Evolutionary conservation across 2,888 invertebrate species (phyloP).

Genomic region (Halictus quadricinctus): DNA sequence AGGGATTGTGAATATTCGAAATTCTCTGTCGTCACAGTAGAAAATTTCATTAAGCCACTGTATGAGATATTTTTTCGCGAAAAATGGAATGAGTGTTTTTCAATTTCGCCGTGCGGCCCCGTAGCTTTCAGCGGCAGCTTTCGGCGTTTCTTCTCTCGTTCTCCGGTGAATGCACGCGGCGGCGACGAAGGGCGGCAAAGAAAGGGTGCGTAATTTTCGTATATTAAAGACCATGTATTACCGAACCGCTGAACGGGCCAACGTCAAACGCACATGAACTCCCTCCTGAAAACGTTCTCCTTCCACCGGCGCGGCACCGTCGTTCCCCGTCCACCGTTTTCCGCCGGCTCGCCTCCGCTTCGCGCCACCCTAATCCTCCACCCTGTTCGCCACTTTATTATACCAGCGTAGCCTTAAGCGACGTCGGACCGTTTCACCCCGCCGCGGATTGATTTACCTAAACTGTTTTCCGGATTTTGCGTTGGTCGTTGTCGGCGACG

Average conservation of each 20-base stretch:
- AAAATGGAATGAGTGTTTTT: not conserved
- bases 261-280: constrained; percentile 77
- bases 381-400: constrained; percentile 68
- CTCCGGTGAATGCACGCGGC: not conserved
- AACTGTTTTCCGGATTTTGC: constrained; percentile 77
- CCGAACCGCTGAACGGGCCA: constrained; percentile 72
- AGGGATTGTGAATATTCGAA: not conserved
- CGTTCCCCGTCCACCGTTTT: constrained; percentile 32
- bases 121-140: constrained; percentile 8
- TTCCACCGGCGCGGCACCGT: not conserved
- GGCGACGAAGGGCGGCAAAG: not conserved
- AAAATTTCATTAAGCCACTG: constrained; percentile 8
- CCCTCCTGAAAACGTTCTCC: constrained; percentile 60
- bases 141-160: constrained; percentile 4
- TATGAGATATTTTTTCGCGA: not conserved
- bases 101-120: not conserved
- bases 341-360: constrained; percentile 36
- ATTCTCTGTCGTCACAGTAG: not conserved
- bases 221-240: constrained; percentile 72
- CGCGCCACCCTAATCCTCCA: constrained; percentile 50
- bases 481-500: constrained; percentile 55
- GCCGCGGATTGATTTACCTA: constrained; percentile 69
- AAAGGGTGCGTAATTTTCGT: constrained; percentile 69
- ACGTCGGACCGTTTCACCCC: constrained; percentile 66
- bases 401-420: constrained; percentile 62